phyloP scores from a whole-genome alignment of 2,888 invertebrate species.

The Cecidostiba fungosa region DNA sequence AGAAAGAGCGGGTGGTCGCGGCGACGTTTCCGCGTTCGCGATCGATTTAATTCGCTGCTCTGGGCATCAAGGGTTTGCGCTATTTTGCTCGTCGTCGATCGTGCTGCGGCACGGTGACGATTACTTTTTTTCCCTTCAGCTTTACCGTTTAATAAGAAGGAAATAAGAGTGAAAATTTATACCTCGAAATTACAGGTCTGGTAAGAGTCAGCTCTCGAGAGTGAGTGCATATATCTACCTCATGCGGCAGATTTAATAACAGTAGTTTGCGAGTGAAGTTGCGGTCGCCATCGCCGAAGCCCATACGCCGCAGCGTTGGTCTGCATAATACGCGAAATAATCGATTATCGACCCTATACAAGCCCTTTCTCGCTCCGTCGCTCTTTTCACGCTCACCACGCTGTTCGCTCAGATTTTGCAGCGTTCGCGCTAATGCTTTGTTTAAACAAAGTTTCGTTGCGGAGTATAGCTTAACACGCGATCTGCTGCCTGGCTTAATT shows the following conservation, averaged over 20 bases:
- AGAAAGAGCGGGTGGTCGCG: conserved; percentile 3
- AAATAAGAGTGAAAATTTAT: neutral
- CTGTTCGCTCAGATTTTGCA: neutral
- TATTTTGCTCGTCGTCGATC: neutral
- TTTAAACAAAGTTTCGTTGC: conserved; percentile 6
- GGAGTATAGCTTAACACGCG: too few species aligned
- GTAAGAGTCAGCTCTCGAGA: neutral
- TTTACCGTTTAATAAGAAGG: neutral
- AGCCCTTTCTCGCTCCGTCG: neutral
- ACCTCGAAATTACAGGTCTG: neutral
- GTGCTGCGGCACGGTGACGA: neutral
- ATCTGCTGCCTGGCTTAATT: too few species aligned
- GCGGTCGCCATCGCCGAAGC: neutral
- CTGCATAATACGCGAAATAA: conserved; percentile 5
- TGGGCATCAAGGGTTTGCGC: neutral
- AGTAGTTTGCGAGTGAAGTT: neutral
- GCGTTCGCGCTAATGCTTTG: neutral
- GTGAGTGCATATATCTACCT: neutral
- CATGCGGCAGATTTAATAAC: conserved; percentile 1
- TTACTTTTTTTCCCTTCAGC: neutral
- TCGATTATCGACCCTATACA: neutral
- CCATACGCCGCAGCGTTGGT: neutral
- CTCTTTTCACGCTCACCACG: neutral
- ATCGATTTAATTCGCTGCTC: conserved; percentile 43
- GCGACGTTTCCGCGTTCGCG: conserved; percentile 2